These are phyloP conservation scores for Lagopus leucura DNA, from an alignment of 2,113 vertebrate species.

Conservation along the genomic window DNA sequence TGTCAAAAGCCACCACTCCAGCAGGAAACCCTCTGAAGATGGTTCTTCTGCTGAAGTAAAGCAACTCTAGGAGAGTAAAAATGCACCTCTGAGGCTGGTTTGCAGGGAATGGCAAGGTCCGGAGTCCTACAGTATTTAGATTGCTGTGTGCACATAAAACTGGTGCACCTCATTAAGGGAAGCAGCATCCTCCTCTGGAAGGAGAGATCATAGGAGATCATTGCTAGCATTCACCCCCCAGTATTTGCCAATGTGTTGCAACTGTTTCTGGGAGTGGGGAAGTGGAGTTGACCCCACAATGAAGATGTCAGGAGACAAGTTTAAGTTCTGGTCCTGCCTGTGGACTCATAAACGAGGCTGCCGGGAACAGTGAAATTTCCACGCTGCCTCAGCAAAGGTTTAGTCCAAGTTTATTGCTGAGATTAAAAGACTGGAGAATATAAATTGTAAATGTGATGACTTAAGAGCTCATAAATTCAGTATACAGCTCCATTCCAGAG, in stretches of 20 bases:
- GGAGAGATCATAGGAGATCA: neutral
- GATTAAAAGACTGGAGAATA: constrained; percentile 47
- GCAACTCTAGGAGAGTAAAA: neutral
- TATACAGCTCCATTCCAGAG: neutral
- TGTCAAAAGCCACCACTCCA: neutral
- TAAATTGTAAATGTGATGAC: constrained; percentile 59
- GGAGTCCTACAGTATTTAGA: neutral
- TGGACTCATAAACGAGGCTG: neutral
- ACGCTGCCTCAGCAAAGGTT: constrained; percentile 8
- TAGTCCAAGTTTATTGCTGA: constrained; percentile 40
- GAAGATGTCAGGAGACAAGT: neutral
- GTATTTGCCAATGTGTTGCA: neutral
- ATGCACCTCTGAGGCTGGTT: neutral
- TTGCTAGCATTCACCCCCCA: neutral
- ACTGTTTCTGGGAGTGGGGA: neutral
- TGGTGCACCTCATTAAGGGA: neutral
- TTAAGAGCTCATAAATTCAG: constrained; percentile 64
- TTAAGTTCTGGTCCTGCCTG: neutral
- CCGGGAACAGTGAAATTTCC: neutral
- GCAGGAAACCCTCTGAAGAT: neutral
- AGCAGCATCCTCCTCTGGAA: neutral
- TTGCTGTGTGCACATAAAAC: neutral
- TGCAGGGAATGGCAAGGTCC: neutral
- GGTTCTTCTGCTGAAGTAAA: neutral
- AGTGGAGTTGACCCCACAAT: neutral